Percentiles rank a stretch among this genome's conserved stretches.
These are phyloP conservation scores for Perca fluviatilis DNA, from an alignment of 2,113 vertebrate species.

Conservation along the genomic window DNA sequence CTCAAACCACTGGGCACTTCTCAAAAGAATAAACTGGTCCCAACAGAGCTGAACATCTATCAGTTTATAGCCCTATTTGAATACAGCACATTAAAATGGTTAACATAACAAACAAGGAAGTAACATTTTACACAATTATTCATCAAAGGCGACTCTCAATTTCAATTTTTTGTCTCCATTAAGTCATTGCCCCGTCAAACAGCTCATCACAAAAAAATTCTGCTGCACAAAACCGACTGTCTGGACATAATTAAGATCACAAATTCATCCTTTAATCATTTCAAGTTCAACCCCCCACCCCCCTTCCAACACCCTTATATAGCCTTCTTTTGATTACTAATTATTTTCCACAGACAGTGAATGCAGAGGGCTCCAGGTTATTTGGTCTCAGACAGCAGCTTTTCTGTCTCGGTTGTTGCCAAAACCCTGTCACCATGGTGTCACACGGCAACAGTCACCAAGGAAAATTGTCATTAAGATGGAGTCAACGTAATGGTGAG, in stretches of 20 bases:
- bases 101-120: constrained; percentile 2
- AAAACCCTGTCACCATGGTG: constrained; percentile 42
- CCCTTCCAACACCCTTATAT: constrained; percentile 7
- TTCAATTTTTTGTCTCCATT: neutral
- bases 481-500: constrained; percentile 50
- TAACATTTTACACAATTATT: constrained; percentile 8
- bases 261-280: constrained; percentile 58
- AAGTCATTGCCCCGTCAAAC: neutral
- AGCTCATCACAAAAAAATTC: constrained; percentile 30
- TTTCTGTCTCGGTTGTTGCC: constrained; percentile 43
- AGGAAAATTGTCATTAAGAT: constrained; percentile 73
- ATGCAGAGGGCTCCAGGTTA: constrained; percentile 35
- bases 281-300: constrained; percentile 18
- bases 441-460: constrained; percentile 59
- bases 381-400: constrained; percentile 44
- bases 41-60: constrained; percentile 23
- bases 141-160: neutral
- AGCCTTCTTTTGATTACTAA: constrained; percentile 67
- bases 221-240: constrained; percentile 44
- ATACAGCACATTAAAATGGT: neutral
- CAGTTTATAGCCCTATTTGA: neutral
- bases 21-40: constrained; percentile 38
- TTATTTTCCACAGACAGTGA: constrained; percentile 46
- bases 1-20: constrained; percentile 59
- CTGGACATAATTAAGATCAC: constrained; percentile 61